Conservation (phyloP, 35 echinoderm and acorn worm species). For the Strongylocentrotus purpuratus region DNA sequence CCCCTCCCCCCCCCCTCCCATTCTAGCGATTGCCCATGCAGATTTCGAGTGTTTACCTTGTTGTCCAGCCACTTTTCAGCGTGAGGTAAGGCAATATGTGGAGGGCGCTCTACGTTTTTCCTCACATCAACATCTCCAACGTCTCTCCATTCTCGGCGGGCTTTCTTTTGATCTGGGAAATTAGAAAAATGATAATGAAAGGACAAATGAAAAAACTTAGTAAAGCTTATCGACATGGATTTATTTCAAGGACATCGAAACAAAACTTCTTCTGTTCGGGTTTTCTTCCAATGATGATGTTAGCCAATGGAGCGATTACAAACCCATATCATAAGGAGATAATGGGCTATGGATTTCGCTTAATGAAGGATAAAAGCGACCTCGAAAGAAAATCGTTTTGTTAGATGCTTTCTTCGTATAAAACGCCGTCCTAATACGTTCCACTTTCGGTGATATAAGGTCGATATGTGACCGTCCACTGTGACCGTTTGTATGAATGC, state of each 20-base stretch:
- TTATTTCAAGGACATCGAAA: conserved; percentile 11
- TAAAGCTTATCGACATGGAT: neutral
- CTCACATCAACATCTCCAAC: neutral
- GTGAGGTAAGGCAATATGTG: neutral
- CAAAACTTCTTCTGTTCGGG: conserved; percentile 1
- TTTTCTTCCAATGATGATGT: neutral
- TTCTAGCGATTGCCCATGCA: no score
- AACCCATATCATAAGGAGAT: neutral
- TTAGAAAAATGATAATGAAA: neutral
- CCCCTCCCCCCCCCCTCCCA: no score
- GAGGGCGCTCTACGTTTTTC: neutral
- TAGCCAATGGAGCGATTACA: conserved; percentile 17
- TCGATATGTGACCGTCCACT: conserved; percentile 14
- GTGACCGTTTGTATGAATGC: conserved; percentile 8
- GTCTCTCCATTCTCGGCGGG: neutral
- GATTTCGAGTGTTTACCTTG: neutral
- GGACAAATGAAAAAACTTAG: neutral
- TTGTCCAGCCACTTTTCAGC: neutral
- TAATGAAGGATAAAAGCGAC: neutral
- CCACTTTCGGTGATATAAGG: neutral
- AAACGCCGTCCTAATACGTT: neutral
- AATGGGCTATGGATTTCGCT: neutral
- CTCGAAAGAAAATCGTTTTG: conserved; percentile 19
- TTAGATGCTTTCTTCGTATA: neutral
- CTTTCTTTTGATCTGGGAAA: conserved; percentile 6